A percentile compares a stretch with the other conserved stretches of the same genome.
These are phyloP conservation scores for Musca domestica DNA, from an alignment of 1,140 invertebrate genomes.

Conservation along the genomic window DNA sequence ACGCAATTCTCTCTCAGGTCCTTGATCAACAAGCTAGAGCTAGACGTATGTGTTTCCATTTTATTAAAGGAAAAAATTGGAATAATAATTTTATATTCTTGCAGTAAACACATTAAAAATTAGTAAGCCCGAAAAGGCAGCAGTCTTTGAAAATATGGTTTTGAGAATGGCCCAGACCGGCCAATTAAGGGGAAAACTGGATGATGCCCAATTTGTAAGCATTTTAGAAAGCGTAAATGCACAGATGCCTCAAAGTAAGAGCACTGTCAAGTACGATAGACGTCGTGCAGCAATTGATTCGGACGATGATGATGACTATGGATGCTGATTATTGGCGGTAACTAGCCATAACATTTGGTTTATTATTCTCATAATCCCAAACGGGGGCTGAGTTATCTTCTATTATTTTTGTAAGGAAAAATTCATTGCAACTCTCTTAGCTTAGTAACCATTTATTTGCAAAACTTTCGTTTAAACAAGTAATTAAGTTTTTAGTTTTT, in stretches of 20 bases:
- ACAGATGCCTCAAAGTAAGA: constrained; percentile 73
- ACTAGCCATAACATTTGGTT: background rate
- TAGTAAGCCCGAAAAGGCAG: constrained; percentile 92
- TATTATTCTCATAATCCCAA: background rate
- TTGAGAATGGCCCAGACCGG: constrained; percentile 88
- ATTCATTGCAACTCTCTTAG: background rate
- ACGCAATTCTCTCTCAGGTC: constrained; percentile 84
- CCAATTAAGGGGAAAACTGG: constrained; percentile 75
- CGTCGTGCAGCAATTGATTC: constrained; percentile 80
- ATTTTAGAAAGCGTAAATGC: constrained; percentile 84
- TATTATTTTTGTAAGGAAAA: background rate
- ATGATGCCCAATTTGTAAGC: constrained; percentile 80
- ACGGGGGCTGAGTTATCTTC: too few species aligned
- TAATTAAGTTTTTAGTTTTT: background rate
- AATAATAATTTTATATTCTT: constrained; percentile 41
- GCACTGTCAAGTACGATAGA: constrained; percentile 85
- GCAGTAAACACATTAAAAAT: constrained; percentile 92
- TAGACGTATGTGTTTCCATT: constrained; percentile 68
- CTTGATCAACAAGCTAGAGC: constrained; percentile 89
- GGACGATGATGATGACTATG: constrained; percentile 68
- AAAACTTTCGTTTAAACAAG: background rate
- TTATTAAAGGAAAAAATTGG: background rate
- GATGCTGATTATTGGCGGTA: constrained; percentile 41
- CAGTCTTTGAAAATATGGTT: constrained; percentile 91
- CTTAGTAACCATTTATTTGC: background rate